A percentile compares a stretch with the other conserved stretches of the same genome.
These are phyloP conservation scores for Acrobasis repandana DNA, from an alignment of 2,888 invertebrate species.

Conservation along the genomic window DNA sequence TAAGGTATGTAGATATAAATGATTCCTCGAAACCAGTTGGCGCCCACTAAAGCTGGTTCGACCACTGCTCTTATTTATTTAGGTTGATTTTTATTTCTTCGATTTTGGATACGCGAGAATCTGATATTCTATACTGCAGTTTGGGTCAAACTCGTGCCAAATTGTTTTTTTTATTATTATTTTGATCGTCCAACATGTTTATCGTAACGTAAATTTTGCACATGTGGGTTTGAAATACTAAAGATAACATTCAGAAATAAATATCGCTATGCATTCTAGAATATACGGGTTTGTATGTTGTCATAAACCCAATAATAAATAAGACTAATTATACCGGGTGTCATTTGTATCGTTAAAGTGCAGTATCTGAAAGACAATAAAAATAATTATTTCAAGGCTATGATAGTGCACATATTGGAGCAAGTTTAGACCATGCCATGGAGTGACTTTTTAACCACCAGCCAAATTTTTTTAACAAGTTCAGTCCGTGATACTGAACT, in stretches of 20 bases:
- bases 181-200: not conserved
- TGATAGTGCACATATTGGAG: too few species aligned
- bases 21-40: slow-evolving; percentile 38
- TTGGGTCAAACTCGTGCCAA: not conserved
- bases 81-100: slow-evolving; percentile 34
- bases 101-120: slow-evolving; percentile 35
- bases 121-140: slow-evolving; percentile 1
- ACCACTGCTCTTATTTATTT: slow-evolving; percentile 30
- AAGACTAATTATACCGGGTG: slow-evolving; percentile 1
- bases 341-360: not conserved
- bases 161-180: not conserved
- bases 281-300: not conserved
- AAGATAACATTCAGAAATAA: not conserved
- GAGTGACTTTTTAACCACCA: too few species aligned
- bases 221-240: too few species aligned
- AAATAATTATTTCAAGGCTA: too few species aligned
- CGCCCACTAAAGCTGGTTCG: slow-evolving; percentile 30
- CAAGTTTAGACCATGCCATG: too few species aligned
- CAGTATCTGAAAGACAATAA: too few species aligned
- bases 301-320: slow-evolving; percentile 10
- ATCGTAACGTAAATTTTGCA: not conserved
- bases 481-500: too few species aligned
- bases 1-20: slow-evolving; percentile 29
- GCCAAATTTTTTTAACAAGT: too few species aligned
- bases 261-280: not conserved